Evolutionary conservation across 2,888 invertebrate species (phyloP), one percentile per base, ranked within the genome.

Genomic region (Ernsta delagoae): DNA sequence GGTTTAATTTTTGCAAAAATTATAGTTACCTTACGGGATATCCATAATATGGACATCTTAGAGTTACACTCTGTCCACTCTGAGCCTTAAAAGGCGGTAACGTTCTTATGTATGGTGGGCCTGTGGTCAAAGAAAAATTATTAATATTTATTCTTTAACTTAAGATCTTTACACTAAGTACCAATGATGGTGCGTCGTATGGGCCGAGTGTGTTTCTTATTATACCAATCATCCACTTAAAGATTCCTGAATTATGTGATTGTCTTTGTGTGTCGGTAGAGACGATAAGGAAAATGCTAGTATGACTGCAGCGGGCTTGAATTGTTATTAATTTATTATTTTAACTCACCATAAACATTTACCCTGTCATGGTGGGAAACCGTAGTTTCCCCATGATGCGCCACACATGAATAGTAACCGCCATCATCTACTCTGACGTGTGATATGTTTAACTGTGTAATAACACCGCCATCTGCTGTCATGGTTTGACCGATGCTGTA

Each of bases 11-110:
- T 50, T 34, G 16, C 39, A 41, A 2, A 34, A 12, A 45, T 31
- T 34, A 41, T 41, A 11, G 34, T 73, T 93, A 94, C 85, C 95
- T 94, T 72, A 98, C 95, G 45, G 98, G 98, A 86, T 96, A 97
- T 65, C 98, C 98, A 41, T 97, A 97, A 82, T 97, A 97, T 50
- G 97, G 97, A 87, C 98, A 98, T 75, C 95, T 95, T 69, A 98
- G 94, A 57, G 95, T 95, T 72, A 97, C 94, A 81, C 96, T 95
- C 77, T 96, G 95, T 34, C 97, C 97, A 73, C 97, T 97, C 73
- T 97, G 96, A 7, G 97, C 97, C 83, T 97, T 96, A 73, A 96
- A 94, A n/a, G 96, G 96, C 31, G 96, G 96, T 76, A 96, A 94
- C 53, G 96, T 95, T 74, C 97, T 94, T 71, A 97, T 96, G 83